phyloP scores from a whole-genome alignment of 2,797 vertebrate genomes.

The Lacerta viridis region DNA sequence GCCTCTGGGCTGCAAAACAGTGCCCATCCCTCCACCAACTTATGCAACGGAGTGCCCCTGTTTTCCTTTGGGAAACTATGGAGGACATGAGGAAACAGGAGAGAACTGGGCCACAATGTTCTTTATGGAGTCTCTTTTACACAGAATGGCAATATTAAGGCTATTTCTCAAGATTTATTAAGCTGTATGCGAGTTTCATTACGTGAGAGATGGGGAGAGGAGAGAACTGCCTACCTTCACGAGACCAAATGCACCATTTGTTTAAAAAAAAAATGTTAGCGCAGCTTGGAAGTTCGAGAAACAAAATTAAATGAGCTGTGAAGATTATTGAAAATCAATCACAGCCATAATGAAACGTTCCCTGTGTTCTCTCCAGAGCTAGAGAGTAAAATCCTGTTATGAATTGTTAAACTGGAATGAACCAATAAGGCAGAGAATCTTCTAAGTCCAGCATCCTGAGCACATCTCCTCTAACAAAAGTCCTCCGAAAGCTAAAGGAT shows the following conservation, averaged over 20 bases:
- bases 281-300: constrained; percentile 31
- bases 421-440: not conserved
- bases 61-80: not conserved
- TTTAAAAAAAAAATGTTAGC: constrained; percentile 5
- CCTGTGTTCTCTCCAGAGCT: not conserved
- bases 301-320: constrained; percentile 20
- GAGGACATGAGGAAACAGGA: not conserved
- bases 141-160: constrained; percentile 6
- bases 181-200: not conserved
- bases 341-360: constrained; percentile 17
- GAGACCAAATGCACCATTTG: constrained; percentile 1
- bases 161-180: constrained; percentile 11
- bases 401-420: not conserved
- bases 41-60: too few species aligned
- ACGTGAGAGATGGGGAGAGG: not conserved
- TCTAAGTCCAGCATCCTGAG: not conserved
- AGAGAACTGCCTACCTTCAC: constrained; percentile 16
- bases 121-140: not conserved
- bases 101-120: not conserved
- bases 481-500: not conserved
- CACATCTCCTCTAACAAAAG: not conserved
- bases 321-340: constrained; percentile 33
- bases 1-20: not conserved
- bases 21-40: not conserved
- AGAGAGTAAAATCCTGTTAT: not conserved